These are phyloP conservation scores for Chondrosia reniformis DNA, from an alignment of 37 sponge, comb jelly and placozoan genomes.

Conservation along the genomic window DNA sequence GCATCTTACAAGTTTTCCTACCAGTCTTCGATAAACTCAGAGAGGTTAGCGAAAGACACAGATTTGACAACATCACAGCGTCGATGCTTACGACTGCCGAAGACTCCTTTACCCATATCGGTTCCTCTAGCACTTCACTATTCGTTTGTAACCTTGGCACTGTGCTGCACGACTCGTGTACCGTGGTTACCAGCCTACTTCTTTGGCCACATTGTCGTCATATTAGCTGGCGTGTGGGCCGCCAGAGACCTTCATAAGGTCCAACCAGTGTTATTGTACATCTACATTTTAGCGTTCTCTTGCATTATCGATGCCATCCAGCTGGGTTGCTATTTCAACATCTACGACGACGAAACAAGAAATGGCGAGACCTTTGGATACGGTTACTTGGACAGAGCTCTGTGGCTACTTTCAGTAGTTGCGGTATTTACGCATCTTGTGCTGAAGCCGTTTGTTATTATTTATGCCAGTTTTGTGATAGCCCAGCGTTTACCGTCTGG, in stretches of 20 bases:
- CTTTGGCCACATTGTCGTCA: conserved; percentile 23
- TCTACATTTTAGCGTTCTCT: neutral
- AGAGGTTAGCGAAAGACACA: too few relatives aligned
- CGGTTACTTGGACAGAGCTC: neutral
- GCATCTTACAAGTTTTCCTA: too few relatives aligned
- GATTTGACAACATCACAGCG: too few relatives aligned
- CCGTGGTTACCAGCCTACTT: conserved; percentile 16
- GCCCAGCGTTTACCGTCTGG: too few relatives aligned
- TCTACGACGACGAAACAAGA: neutral
- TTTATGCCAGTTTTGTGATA: neutral
- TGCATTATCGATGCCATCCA: conserved; percentile 13
- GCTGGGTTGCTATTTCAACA: neutral
- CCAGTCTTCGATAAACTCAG: too few relatives aligned
- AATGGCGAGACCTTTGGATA: too few relatives aligned
- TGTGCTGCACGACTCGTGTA: neutral
- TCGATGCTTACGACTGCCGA: too few relatives aligned
- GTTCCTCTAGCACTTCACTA: conserved; percentile 9
- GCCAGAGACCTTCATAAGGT: conserved; percentile 11
- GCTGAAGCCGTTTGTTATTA: neutral
- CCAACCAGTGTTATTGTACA: conserved; percentile 8
- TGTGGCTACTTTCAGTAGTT: neutral
- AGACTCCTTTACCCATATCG: neutral
- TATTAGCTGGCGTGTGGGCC: conserved; percentile 15
- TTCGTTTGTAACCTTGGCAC: conserved; percentile 1
- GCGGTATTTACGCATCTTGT: neutral